Conservation (phyloP, 2,888 invertebrate species). For the Linyphia triangularis region DNA sequence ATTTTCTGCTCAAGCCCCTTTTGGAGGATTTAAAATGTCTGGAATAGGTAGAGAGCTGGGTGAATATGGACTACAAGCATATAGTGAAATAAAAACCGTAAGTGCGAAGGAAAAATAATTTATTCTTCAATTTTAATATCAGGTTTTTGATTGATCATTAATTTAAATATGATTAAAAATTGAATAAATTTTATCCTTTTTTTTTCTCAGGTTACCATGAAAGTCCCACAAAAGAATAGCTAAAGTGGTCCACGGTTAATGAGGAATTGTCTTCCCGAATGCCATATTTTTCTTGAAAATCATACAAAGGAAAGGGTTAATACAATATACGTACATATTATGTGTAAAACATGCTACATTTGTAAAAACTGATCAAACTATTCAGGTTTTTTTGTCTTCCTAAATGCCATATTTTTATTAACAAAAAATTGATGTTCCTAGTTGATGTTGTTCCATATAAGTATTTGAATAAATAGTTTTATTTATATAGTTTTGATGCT, state of each 20-base stretch:
- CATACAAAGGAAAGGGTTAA: too few relatives aligned
- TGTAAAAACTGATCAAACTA: too few relatives aligned
- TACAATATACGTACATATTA: too few relatives aligned
- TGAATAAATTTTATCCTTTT: not conserved
- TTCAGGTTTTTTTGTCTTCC: too few relatives aligned
- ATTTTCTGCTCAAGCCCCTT: constrained; percentile 90
- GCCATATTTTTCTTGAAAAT: not conserved
- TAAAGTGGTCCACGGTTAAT: not conserved
- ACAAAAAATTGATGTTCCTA: too few relatives aligned
- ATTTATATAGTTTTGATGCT: too few relatives aligned
- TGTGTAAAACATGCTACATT: too few relatives aligned
- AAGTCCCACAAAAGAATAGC: constrained; percentile 68
- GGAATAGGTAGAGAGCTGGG: constrained; percentile 97
- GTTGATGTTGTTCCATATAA: too few relatives aligned
- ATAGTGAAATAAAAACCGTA: constrained; percentile 92
- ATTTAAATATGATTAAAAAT: not conserved
- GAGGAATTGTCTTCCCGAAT: not conserved
- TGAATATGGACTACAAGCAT: constrained; percentile 93
- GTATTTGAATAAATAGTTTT: too few relatives aligned
- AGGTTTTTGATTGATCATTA: not conserved
- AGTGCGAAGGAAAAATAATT: not conserved
- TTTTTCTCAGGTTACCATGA: constrained; percentile 66
- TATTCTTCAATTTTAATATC: not conserved
- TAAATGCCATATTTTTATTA: too few relatives aligned
- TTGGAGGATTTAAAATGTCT: constrained; percentile 98